Percentiles rank a stretch among this genome's conserved stretches.
Conservation (phyloP, 2,888 invertebrate species). For the Coleophora deauratella region DNA sequence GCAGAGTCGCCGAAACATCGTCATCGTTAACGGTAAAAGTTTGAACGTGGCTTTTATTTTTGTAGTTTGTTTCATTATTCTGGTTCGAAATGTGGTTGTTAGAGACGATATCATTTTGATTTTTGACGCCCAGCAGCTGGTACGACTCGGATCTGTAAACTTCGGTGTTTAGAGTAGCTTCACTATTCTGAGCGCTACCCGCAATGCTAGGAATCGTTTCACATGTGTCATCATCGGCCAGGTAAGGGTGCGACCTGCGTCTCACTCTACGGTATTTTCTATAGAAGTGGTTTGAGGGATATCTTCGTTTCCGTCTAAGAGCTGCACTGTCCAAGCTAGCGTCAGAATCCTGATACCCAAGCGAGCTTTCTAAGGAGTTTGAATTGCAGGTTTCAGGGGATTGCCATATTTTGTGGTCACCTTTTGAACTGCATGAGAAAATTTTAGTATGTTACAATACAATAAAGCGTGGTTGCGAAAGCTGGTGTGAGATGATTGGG, state of each 20-base stretch:
- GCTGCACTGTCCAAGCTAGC: conserved; percentile 28
- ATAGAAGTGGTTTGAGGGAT: conserved; percentile 15
- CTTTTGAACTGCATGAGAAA: conserved; percentile 31
- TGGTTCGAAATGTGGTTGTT: conserved; percentile 9
- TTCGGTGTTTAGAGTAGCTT: conserved; percentile 31
- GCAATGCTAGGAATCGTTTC: neutral
- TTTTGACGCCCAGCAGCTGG: conserved; percentile 26
- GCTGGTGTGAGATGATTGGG: neutral
- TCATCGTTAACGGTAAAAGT: no score
- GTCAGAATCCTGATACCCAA: conserved; percentile 56
- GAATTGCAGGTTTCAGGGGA: conserved; percentile 24
- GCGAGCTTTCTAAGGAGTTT: conserved; percentile 44
- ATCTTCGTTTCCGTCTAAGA: conserved; percentile 31
- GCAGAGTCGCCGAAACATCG: no score
- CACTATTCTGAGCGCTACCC: conserved; percentile 14
- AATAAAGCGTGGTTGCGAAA: conserved; percentile 15
- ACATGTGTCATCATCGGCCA: conserved; percentile 25
- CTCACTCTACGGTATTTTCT: conserved; percentile 15
- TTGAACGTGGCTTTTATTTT: no score
- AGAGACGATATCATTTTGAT: neutral
- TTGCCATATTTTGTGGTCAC: conserved; percentile 16
- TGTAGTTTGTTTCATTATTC: no score
- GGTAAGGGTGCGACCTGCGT: conserved; percentile 22
- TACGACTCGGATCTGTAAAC: conserved; percentile 53
- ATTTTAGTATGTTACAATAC: conserved; percentile 16